Evolutionary conservation across 92 coral and sea anemone species (phyloP), one percentile per base, ranked within the genome.

Genomic region (Blastomussa wellsi): DNA sequence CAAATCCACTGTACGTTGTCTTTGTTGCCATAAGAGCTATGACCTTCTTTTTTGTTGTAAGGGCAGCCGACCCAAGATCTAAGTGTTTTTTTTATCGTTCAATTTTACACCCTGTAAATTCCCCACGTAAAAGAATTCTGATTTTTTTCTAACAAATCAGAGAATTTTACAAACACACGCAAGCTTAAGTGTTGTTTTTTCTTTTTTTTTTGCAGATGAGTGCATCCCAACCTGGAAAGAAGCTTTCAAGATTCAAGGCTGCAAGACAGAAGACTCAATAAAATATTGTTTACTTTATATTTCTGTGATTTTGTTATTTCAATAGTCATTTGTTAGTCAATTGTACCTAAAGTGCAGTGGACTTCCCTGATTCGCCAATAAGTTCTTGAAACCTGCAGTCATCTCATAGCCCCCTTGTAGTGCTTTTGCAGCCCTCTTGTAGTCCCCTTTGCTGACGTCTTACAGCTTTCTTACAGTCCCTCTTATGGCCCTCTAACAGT

Each of bases 191-290:
- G n/a, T n/a, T 19, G 0, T 7, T 47, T 11, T 67, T 28, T 8
- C 44, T 70, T 71, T 32, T 17, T 82, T 82, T 55, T 71, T 26
- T 3, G 33, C 81, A 83, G 87, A 39, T 44, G 2, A 39, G 15
- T 37, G 39, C 59, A 26, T 41, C 49, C 32, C 80, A 83, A 32
- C 87, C 89, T 59, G 86, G 81, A n/a, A 88, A 86, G 81, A 90
- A 88, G 49, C 72, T 84, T 72, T 93, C 96, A 73, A 88, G 90
- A 79, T 93, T 93, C 79, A 93, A 86, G 78, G 92, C 96, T 29
- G 77, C 90, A 82, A 90, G 96, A 91, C 88, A 86, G 55, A 69
- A 89, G 55, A 70, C n/a, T 24, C 78, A 71, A 71, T 82, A 72
- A 82, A 70, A 84, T 68, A 74, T 47, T 33, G 24, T 44, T 44